Base-by-base conservation (phyloP, 37 sponge, comb jelly and placozoan genomes). In the Aplysina aerophoba region DNA sequence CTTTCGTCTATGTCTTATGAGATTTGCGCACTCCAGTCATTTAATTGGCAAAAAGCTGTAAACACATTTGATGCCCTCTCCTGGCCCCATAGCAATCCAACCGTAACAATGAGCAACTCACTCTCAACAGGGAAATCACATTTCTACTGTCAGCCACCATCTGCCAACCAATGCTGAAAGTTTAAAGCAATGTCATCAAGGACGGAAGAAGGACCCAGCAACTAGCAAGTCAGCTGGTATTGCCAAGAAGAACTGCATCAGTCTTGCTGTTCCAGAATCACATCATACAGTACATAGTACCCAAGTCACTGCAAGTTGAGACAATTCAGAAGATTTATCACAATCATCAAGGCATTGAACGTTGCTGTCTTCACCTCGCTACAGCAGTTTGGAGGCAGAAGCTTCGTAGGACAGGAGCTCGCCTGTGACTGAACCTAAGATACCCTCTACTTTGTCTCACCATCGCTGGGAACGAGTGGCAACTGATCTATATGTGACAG, bases 391-490 rank as follows among this genome's bases (percentile, higher is more conserved):
- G n/a, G n/a, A n/a, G n/a, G n/a, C 81, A 53, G 68, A n/a, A n/a
- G n/a, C n/a, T 35, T 55, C 80, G 17, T 30, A 28, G 25, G 68
- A 86, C 38, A 80, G 79, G n/a, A n/a, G n/a, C n/a, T n/a, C n/a
- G n/a, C n/a, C n/a, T n/a, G n/a, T n/a, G n/a, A n/a, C n/a, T n/a
- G n/a, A n/a, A n/a, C n/a, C n/a, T n/a, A n/a, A n/a, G 67, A 65
- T 64, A 53, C 64, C 87, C 14, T 66, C 63, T 37, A 33, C 44
- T 14, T 35, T 67, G 67, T 81, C 87, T 25, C 28, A 60, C 19
- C 65, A 85, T 30, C 86, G 86, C 8, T 85, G 90, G 90, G 81
- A 85, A 41, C 68, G 38, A 33, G 55, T 89, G 15, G 85, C 73
- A 28, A 63, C 82, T 12, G 85, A 89, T 25, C 38, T 89, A 16